These are phyloP conservation scores for Caerostris extrusa DNA, from an alignment of 1,140 invertebrate species.

Conservation along the genomic window DNA sequence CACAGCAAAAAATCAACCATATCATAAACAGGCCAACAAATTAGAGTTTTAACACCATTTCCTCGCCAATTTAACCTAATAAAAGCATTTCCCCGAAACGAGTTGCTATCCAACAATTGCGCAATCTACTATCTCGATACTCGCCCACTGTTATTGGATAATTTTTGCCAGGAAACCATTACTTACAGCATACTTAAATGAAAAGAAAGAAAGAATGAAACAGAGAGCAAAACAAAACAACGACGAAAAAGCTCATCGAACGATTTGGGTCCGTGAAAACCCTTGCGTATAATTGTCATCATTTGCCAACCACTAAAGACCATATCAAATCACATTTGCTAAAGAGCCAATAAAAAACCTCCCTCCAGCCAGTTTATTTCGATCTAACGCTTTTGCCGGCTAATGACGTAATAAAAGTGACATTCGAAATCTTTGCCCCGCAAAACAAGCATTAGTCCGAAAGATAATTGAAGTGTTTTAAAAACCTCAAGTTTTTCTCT, in stretches of 20 bases:
- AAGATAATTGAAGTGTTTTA: conserved; percentile 74
- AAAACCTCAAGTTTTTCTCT: conserved; percentile 47
- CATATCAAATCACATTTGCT: conserved; percentile 73
- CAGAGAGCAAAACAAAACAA: background rate
- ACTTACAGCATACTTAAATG: background rate
- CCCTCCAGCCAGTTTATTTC: conserved; percentile 21
- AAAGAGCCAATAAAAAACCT: conserved; percentile 73
- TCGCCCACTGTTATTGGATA: conserved; percentile 39
- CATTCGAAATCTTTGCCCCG: conserved; percentile 51
- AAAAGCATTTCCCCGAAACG: no score
- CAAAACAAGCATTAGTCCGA: conserved; percentile 73
- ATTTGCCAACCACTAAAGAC: conserved; percentile 39
- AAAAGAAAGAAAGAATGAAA: conserved; percentile 11
- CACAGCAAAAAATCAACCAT: no score
- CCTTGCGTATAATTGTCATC: conserved; percentile 48
- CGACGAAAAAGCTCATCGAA: conserved; percentile 11
- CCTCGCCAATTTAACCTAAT: no score
- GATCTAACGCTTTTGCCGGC: background rate
- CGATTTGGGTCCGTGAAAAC: no score
- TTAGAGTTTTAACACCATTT: no score
- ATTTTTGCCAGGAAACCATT: conserved; percentile 13
- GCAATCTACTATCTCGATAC: no score
- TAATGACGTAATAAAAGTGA: conserved; percentile 75
- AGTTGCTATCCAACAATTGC: no score
- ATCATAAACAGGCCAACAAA: no score